Base-by-base conservation (phyloP, 2,113 vertebrate genomes). In the Halichoeres trimaculatus region DNA sequence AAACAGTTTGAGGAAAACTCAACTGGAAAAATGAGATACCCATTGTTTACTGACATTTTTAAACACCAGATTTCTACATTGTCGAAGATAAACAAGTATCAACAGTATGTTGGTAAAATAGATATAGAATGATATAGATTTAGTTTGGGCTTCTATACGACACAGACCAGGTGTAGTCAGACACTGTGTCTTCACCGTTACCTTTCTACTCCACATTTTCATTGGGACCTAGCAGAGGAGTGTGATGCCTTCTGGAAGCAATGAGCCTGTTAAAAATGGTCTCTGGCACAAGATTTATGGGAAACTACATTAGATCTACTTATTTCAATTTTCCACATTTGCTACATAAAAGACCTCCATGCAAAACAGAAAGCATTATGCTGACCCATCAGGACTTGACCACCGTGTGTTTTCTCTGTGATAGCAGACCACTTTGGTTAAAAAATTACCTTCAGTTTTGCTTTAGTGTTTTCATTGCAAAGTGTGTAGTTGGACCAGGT, bases 401-500 rank as follows among this genome's bases (percentile, higher is more conserved):
- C 20, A 57, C 41, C 22, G 22, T 47, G 58, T 52, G 76, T 51
- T 8, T 59, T 14, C 47, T 73, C 34, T 56, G 66, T 56, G 17
- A 80, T 26, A 55, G 30, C 26, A 8, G 30, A 22, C 35, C 54
- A 68, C 54, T 61, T 64, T 35, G 19, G 78, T 48, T 24, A 30
- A 22, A 72, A 40, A 55, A 63, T 76, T 90, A 98, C 98, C 95
- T 96, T 95, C 61, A 97, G 0, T 68, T 98, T 99, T 68, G 96
- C 94, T 17, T 93, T 90, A 5, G 96, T 97, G 90, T 96, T 96
- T 45, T 95, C 95, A 3, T 95, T 97, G 84, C 98, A 99, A 76
- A 96, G 88, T 8, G 96, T 97, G 36, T 99, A 99, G 94, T 99
- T 97, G 84, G 98, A 98, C 97, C 97, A 98, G 1, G 96, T 98